phyloP scores from a whole-genome alignment of 2,888 invertebrate genomes.

The Tricholauxania praeusta region DNA sequence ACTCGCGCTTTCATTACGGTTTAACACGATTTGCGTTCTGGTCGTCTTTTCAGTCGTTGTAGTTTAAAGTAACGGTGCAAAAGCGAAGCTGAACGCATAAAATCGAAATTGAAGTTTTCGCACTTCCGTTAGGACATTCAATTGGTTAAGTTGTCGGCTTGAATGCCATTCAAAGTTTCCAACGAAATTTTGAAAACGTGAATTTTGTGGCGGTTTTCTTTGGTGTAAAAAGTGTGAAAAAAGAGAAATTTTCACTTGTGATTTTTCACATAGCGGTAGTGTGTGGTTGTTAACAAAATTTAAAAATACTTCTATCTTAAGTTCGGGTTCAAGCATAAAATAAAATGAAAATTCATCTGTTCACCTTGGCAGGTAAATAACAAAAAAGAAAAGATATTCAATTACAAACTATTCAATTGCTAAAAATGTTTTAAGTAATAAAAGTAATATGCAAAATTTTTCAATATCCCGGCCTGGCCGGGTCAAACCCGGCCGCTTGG shows the following conservation, averaged over 20 bases:
- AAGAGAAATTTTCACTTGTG: too few species aligned
- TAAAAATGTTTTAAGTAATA: too few species aligned
- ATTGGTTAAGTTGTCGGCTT: background rate
- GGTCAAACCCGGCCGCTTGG: too few species aligned
- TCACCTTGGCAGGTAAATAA: slow-evolving; percentile 32
- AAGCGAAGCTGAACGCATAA: background rate
- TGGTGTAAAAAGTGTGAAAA: too few species aligned
- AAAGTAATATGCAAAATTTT: too few species aligned
- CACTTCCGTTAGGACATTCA: background rate
- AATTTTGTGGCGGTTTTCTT: background rate
- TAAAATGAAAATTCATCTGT: slow-evolving; percentile 30
- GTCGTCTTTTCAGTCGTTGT: slow-evolving; percentile 20
- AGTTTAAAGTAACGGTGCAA: slow-evolving; percentile 10
- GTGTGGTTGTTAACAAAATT: background rate
- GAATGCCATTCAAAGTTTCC: background rate
- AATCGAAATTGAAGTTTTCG: background rate
- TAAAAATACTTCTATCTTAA: background rate
- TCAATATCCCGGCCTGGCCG: too few species aligned
- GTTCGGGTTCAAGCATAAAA: background rate
- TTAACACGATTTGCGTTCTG: slow-evolving; percentile 13
- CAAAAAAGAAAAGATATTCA: too few species aligned
- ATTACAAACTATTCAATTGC: too few species aligned
- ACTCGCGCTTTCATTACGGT: slow-evolving; percentile 24
- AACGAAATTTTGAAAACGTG: background rate
- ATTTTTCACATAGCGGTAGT: background rate